A percentile compares a stretch with the other conserved stretches of the same genome.
Evolutionary conservation across 2,888 invertebrate genomes (phyloP).

Genomic region (Amblyjoppa proteus): DNA sequence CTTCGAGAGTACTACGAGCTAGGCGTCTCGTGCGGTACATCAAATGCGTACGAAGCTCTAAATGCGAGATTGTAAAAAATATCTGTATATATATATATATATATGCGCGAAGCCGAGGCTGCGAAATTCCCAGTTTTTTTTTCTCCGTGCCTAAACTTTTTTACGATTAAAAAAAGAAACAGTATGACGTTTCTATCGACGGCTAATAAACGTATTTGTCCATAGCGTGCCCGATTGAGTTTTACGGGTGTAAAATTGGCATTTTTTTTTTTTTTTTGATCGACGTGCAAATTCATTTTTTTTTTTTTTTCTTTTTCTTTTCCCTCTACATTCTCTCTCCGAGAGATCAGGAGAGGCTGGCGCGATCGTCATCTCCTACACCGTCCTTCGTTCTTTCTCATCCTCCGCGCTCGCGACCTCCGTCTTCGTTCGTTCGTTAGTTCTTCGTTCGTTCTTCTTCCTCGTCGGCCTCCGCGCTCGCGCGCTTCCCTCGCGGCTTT

Average conservation of each 20-base stretch:
- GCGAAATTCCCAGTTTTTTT: background rate
- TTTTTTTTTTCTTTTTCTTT: slow-evolving; percentile 57
- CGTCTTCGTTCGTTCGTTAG: slow-evolving; percentile 27
- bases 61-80: background rate
- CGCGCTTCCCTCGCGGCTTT: slow-evolving; percentile 61
- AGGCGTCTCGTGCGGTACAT: background rate
- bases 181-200: background rate
- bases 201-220: slow-evolving; percentile 36
- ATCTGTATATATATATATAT: no score
- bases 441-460: slow-evolving; percentile 20
- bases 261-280: slow-evolving; percentile 38
- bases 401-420: slow-evolving; percentile 40
- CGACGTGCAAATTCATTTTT: slow-evolving; percentile 47
- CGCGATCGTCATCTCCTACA: slow-evolving; percentile 57
- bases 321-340: slow-evolving; percentile 49
- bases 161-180: slow-evolving; percentile 6
- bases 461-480: slow-evolving; percentile 54
- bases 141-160: slow-evolving; percentile 2
- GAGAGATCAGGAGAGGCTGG: slow-evolving; percentile 64
- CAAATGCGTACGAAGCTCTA: slow-evolving; percentile 4
- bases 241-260: background rate
- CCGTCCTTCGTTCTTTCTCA: slow-evolving; percentile 47
- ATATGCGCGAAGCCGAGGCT: slow-evolving; percentile 16
- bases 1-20: slow-evolving; percentile 43
- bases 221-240: background rate